phyloP scores from a whole-genome alignment of 2,797 vertebrate genomes.

The Cossypha dichroa region DNA sequence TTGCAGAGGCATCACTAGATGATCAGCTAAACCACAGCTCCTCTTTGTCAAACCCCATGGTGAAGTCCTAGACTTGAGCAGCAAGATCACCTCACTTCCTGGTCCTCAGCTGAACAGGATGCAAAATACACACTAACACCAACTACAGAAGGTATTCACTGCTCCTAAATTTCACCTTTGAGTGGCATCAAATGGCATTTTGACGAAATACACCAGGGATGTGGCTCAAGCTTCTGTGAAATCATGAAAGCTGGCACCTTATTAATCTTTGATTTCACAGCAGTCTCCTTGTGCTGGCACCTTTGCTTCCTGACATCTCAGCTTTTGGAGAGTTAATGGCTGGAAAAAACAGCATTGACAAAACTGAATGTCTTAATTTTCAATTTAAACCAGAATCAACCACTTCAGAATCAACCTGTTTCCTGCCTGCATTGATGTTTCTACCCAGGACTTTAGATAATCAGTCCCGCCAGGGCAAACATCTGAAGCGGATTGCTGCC shows the following conservation, averaged over 20 bases:
- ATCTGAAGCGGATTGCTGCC: background rate
- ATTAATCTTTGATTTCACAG: conserved; percentile 8
- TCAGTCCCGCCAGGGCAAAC: background rate
- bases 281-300: background rate
- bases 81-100: background rate
- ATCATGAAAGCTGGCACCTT: background rate
- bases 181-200: background rate
- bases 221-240: background rate
- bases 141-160: background rate
- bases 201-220: background rate
- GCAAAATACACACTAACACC: background rate
- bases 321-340: background rate
- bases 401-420: background rate
- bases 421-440: background rate
- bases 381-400: background rate
- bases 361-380: background rate
- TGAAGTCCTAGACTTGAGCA: background rate
- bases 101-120: background rate
- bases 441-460: background rate
- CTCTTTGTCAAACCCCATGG: background rate
- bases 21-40: background rate
- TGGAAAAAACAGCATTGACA: background rate
- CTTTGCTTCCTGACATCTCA: background rate
- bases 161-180: background rate
- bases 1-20: background rate